phyloP scores from a whole-genome alignment of 2,797 vertebrate genomes.

The Schizothorax lantsangensis region DNA sequence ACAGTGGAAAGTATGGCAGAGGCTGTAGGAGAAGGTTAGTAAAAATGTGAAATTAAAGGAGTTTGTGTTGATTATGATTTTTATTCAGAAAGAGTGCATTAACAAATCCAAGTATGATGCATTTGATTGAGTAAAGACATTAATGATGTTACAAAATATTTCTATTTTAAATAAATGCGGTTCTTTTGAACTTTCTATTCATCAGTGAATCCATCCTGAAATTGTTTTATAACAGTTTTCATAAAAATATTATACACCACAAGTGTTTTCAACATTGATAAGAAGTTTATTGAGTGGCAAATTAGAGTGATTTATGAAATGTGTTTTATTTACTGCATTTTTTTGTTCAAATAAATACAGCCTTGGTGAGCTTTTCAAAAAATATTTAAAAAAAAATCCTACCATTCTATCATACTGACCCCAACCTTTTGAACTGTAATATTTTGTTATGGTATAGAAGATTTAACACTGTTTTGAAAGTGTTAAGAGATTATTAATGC shows the following conservation, averaged over 20 bases:
- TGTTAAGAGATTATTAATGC: background rate
- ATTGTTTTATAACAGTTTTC: background rate
- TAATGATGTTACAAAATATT: background rate
- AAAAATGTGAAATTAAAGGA: too few species aligned
- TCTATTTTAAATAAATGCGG: background rate
- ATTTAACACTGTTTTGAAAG: background rate
- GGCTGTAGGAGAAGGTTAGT: conserved; percentile 83
- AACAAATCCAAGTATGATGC: background rate
- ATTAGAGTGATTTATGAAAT: too few species aligned
- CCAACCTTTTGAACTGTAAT: background rate
- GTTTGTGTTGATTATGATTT: background rate
- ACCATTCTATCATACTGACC: background rate
- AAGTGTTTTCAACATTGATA: background rate
- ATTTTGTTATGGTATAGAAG: background rate
- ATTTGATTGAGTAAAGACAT: background rate
- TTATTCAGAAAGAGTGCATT: background rate
- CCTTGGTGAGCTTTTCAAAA: too few species aligned
- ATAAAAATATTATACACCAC: background rate
- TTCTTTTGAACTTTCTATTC: background rate
- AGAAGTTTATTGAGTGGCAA: too few species aligned
- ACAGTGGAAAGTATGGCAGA: conserved; percentile 77
- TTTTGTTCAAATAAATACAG: too few species aligned
- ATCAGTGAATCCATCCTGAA: too few species aligned
- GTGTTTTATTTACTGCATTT: too few species aligned
- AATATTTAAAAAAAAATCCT: background rate